phyloP scores from a whole-genome alignment of 2,888 invertebrate species.

The Seira musarum region DNA sequence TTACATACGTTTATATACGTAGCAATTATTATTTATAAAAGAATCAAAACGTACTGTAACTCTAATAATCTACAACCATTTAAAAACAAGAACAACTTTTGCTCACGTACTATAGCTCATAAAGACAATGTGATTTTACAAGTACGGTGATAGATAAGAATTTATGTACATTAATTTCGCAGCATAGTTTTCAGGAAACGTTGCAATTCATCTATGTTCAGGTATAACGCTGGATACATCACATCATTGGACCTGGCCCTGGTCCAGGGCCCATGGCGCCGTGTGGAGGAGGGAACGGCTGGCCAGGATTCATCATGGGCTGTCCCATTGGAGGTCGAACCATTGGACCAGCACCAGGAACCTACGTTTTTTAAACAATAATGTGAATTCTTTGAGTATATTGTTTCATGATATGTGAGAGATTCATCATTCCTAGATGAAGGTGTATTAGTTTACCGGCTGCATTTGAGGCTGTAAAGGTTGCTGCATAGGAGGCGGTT shows the following conservation, averaged over 20 bases:
- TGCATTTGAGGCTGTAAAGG: constrained; percentile 39
- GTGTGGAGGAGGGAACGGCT: constrained; percentile 50
- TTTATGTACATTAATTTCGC: not conserved
- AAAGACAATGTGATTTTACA: too few species aligned
- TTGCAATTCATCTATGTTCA: not conserved
- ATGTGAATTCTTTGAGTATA: too few species aligned
- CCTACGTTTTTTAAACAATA: too few species aligned
- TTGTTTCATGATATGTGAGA: too few species aligned
- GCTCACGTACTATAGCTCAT: too few species aligned
- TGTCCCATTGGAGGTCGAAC: constrained; percentile 58
- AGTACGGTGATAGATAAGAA: too few species aligned
- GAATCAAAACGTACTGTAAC: too few species aligned
- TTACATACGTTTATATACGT: too few species aligned
- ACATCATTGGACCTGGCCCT: constrained; percentile 53
- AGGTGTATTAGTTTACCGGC: constrained; percentile 33
- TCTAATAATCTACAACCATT: too few species aligned
- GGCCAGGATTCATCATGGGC: constrained; percentile 62
- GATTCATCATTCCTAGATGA: not conserved
- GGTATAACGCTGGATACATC: not conserved
- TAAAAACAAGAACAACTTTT: too few species aligned
- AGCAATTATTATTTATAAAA: too few species aligned
- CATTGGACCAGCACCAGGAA: constrained; percentile 58
- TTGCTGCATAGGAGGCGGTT: constrained; percentile 73
- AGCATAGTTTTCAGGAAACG: not conserved
- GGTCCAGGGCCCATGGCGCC: constrained; percentile 33